A percentile compares a stretch with the other conserved stretches of the same genome.
phyloP scores from a whole-genome alignment of 2,113 vertebrate genomes.

The Grammomys dolichurus region DNA sequence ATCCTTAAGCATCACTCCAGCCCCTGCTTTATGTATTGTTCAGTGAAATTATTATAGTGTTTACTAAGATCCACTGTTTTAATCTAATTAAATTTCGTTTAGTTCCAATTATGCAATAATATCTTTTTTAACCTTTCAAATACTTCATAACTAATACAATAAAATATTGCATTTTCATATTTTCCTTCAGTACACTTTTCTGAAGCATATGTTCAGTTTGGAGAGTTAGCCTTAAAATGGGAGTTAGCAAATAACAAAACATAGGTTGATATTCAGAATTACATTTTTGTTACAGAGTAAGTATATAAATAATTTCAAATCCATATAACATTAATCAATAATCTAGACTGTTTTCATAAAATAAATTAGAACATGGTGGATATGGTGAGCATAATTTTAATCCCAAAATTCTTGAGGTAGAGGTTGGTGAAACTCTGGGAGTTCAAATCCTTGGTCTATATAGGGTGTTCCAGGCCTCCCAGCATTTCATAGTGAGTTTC shows the following conservation, averaged over 20 bases:
- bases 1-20: background rate
- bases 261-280: background rate
- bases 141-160: background rate
- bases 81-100: background rate
- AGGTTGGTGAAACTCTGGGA: background rate
- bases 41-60: background rate
- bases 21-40: background rate
- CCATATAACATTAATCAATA: background rate
- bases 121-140: background rate
- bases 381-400: background rate
- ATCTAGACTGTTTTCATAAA: background rate
- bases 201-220: background rate
- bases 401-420: background rate
- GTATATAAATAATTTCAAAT: background rate
- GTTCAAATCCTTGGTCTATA: background rate
- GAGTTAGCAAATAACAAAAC: background rate
- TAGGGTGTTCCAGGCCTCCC: no score
- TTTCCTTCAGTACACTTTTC: background rate
- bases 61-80: background rate
- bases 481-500: background rate
- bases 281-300: background rate
- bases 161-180: background rate
- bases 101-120: background rate
- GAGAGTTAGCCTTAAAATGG: background rate
- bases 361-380: background rate